These are phyloP conservation scores for Trachelus troglodyta DNA, from an alignment of 2,888 invertebrate genomes.

Conservation along the genomic window DNA sequence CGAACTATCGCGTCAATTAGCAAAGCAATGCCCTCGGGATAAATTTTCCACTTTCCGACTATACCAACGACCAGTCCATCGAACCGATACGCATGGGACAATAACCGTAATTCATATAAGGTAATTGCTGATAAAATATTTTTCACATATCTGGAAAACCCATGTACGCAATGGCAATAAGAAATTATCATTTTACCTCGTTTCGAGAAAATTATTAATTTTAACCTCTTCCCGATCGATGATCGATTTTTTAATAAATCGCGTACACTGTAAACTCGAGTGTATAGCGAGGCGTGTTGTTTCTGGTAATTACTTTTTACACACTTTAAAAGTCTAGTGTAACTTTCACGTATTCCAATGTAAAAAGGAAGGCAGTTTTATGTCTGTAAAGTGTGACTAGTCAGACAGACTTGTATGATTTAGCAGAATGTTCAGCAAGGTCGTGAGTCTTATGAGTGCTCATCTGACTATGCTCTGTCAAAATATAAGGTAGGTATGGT, in stretches of 20 bases:
- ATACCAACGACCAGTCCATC: not conserved
- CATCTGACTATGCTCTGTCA: too few species aligned
- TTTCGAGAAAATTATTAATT: not conserved
- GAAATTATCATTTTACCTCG: not conserved
- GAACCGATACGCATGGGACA: not conserved
- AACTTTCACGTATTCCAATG: too few species aligned
- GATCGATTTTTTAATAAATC: not conserved
- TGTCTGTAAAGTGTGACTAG: too few species aligned
- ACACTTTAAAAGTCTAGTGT: too few species aligned
- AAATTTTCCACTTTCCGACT: constrained; percentile 48
- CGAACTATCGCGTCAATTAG: constrained; percentile 49
- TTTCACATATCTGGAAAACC: not conserved
- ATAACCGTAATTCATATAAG: not conserved
- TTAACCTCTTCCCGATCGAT: not conserved
- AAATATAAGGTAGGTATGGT: too few species aligned
- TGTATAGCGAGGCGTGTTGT: too few species aligned
- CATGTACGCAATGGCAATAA: not conserved
- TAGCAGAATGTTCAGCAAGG: too few species aligned
- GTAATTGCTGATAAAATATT: not conserved
- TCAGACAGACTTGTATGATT: too few species aligned
- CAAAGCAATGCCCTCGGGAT: constrained; percentile 50
- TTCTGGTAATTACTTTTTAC: too few species aligned
- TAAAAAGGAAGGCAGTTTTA: too few species aligned
- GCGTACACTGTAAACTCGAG: not conserved
- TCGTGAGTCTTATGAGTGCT: too few species aligned